Evolutionary conservation across 64 coral and sea anemone genomes (phyloP), one percentile per base, ranked within the genome.

Genomic region (Dendrophyllia cribrosa): DNA sequence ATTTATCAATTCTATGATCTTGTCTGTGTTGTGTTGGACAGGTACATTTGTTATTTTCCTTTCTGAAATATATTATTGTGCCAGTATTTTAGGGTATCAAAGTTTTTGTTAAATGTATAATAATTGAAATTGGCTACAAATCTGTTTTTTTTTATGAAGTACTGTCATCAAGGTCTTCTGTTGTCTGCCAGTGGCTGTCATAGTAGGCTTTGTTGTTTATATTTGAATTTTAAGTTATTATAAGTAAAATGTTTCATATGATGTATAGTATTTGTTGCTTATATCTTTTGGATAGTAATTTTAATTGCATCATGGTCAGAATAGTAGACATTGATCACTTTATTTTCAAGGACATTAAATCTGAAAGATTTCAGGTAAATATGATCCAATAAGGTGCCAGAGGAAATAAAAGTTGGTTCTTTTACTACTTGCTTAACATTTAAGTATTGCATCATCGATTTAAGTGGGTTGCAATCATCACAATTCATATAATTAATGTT

Each of bases 281-380:
- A 76, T 51, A 48, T 76, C 73, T 48, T 76, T 76, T 51, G 73
- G 6, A 76, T 76, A 51, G 11, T 76, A 76, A 76, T 76, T 75
- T 88, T 71, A 72, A 74, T 51, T 72, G 85, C 85, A 43, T 88
- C 85, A 88, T 88, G 85, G 70, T 88, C 86, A 76, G 86, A 59
- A 64, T 61, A 64, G 23, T 84, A 84, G 6, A 86, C 83, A 51
- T 66, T 86, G 22, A 85, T 66, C 59, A 85, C 24, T 44, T 17
- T 20, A 43, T 46, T 85, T 66, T 66, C 23, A 67, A 67, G 26
- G 11, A 67, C 49, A 34, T 72, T 72, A 7, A 86, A 22, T 6
- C 23, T 86, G 6, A 64, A 17, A 69, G 43, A 50, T 70, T 86
- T 86, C 3, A 86, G 14, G 46, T 86, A 86, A 16, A 69, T 70